Percentiles rank a stretch among this genome's conserved stretches.
Evolutionary conservation across 2,113 vertebrate species (phyloP).

Genomic region (Apeltes quadracus): DNA sequence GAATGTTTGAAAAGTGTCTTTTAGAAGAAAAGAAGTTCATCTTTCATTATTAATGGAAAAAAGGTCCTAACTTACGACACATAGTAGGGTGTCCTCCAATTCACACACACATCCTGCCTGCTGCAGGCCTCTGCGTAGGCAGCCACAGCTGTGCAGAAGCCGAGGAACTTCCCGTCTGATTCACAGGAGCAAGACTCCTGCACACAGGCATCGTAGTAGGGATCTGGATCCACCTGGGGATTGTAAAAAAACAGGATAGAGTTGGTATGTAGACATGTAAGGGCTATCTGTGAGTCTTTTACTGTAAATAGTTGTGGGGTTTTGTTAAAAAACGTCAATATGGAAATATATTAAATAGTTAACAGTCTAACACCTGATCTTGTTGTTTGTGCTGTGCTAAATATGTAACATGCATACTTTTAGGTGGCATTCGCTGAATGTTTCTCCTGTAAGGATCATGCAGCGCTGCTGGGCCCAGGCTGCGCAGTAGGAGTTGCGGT

Average conservation of each 20-base stretch:
- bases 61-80: slow-evolving; percentile 81
- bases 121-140: slow-evolving; percentile 86
- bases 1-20: neutral
- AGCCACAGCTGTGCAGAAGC: slow-evolving; percentile 87
- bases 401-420: slow-evolving; percentile 70
- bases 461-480: slow-evolving; percentile 85
- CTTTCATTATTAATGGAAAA: neutral
- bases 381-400: neutral
- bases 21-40: slow-evolving; percentile 1
- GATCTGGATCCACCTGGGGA: slow-evolving; percentile 82
- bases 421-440: slow-evolving; percentile 82
- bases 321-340: neutral
- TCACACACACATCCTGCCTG: slow-evolving; percentile 77
- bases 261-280: neutral
- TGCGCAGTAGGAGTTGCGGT: slow-evolving; percentile 84
- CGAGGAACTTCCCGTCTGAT: slow-evolving; percentile 85
- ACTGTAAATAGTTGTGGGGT: neutral
- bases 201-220: slow-evolving; percentile 83
- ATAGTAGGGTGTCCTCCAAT: slow-evolving; percentile 86
- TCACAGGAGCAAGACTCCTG: slow-evolving; percentile 87
- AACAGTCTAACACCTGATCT: neutral
- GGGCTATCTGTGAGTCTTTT: neutral
- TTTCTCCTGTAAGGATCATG: slow-evolving; percentile 79
- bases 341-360: neutral
- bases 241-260: neutral